Base-by-base conservation (phyloP, 2,797 vertebrate genomes). In the Myripristis jacobus region DNA sequence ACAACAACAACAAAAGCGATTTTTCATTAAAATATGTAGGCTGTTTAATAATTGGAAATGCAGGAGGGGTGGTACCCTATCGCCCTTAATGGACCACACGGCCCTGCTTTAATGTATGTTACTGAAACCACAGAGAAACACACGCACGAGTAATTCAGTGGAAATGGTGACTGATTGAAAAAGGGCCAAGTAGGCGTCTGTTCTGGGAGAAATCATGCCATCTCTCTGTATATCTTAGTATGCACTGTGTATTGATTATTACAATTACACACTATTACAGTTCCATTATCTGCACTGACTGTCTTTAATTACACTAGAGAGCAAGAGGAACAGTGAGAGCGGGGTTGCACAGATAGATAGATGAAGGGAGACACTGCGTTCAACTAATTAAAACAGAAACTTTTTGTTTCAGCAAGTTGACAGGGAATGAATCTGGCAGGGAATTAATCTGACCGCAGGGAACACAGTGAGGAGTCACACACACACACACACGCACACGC, bases 381-480 rank as follows among this genome's bases (percentile, higher is more conserved):
- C n/a, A 89, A 87, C 89, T 93, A 93, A 94, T 93, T 91, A 92
- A 93, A 94, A 92, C 84, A 85, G 86, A 89, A 92, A 94, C 84
- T 88, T 93, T 91, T 92, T 92, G 89, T 90, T 88, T 89, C 83
- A 86, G 80, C 75, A 43, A 88, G 87, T 82, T 91, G 92, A 94
- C 90, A 90, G 89, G 78, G 82, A 91, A 93, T 91, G 90, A 88
- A 92, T 93, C 87, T 90, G 86, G 80, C 85, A 80, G 89, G 84
- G 88, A 91, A 93, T 93, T 90, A 89, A 93, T 93, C 87, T 90
- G 83, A 85, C 87, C 86, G 52, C 86, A 73, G 88, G 88, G 91
- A 90, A 88, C 87, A 86, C 75, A 83, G 72, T 71, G 78, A 88
- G 58, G 80, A 88, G 75, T 66, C 74, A 50, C 1, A 73, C 78